Evolutionary conservation across 2,797 vertebrate species (phyloP).

Genomic region (Odontamblyopus rebecca): DNA sequence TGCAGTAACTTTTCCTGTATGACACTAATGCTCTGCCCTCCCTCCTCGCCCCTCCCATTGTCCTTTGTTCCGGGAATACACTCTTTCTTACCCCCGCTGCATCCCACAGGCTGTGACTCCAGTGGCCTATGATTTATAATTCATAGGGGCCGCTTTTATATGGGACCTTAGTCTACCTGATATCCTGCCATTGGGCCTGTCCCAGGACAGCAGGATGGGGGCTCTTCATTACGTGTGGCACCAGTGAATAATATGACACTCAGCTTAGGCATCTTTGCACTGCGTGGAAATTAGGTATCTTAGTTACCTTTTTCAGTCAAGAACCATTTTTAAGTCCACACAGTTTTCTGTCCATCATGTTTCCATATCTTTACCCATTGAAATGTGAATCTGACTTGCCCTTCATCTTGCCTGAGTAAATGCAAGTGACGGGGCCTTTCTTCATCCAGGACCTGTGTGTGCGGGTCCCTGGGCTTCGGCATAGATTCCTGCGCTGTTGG

Average conservation of each 20-base stretch:
- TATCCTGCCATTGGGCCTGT: constrained; percentile 79
- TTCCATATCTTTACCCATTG: constrained; percentile 22
- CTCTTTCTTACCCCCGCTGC: constrained; percentile 73
- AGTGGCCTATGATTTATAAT: constrained; percentile 88
- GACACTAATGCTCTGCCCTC: constrained; percentile 42
- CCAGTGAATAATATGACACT: constrained; percentile 73
- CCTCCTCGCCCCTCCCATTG: constrained; percentile 63
- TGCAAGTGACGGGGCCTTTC: constrained; percentile 44
- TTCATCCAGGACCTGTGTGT: constrained; percentile 64
- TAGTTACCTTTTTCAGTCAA: constrained; percentile 60
- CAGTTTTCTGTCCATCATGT: constrained; percentile 31
- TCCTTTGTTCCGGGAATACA: constrained; percentile 85
- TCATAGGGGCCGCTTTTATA: constrained; percentile 88
- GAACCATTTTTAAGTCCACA: constrained; percentile 44
- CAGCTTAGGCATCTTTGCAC: constrained; percentile 38
- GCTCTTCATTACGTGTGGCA: constrained; percentile 76
- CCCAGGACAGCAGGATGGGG: constrained; percentile 71
- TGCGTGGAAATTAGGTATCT: constrained; percentile 64
- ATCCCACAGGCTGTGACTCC: constrained; percentile 85
- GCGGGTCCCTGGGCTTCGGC: constrained; percentile 57
- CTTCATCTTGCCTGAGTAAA: constrained; percentile 28
- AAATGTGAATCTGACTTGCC: constrained; percentile 37
- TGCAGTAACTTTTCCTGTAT: constrained; percentile 59
- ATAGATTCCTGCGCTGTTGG: constrained; percentile 60
- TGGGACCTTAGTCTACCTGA: constrained; percentile 85